phyloP scores from a whole-genome alignment of 23 tunicate species.

The Pegea sp. region DNA sequence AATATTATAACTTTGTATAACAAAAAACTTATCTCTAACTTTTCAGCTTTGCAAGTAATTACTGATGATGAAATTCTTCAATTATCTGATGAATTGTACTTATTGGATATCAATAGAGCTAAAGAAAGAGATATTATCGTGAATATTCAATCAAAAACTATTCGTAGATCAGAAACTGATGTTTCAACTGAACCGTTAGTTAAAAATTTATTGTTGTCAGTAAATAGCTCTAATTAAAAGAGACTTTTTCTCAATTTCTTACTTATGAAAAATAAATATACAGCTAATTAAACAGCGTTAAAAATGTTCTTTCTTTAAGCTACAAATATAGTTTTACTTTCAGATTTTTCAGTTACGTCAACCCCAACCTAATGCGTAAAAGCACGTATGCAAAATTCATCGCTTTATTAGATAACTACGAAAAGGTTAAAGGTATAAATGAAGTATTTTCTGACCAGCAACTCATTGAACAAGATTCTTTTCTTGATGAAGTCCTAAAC shows the following conservation, averaged over 20 bases:
- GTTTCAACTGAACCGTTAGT: slow-evolving; percentile 28
- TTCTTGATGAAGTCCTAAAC: slow-evolving; percentile 32
- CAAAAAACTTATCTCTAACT: too few species aligned
- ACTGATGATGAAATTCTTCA: slow-evolving; percentile 12
- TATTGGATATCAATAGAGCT: slow-evolving; percentile 24
- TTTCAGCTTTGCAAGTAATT: slow-evolving; percentile 1
- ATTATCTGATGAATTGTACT: slow-evolving; percentile 23
- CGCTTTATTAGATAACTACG: slow-evolving; percentile 52
- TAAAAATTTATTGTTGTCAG: too few species aligned
- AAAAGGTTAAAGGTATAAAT: slow-evolving; percentile 21
- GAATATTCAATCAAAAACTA: slow-evolving; percentile 19
- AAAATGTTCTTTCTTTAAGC: too few species aligned
- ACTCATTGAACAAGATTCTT: slow-evolving; percentile 12
- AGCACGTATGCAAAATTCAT: slow-evolving; percentile 11
- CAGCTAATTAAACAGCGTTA: too few species aligned
- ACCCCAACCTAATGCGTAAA: slow-evolving; percentile 4
- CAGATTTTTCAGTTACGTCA: slow-evolving; percentile 59
- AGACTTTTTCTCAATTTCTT: too few species aligned
- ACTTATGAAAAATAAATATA: too few species aligned
- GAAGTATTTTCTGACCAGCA: slow-evolving; percentile 20
- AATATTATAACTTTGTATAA: too few species aligned
- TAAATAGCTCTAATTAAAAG: too few species aligned
- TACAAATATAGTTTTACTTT: not conserved
- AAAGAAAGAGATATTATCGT: slow-evolving; percentile 3
- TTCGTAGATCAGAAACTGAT: slow-evolving; percentile 13